Base-by-base conservation (phyloP, 2,888 invertebrate species). In the Pristionchus maxplancki region DNA sequence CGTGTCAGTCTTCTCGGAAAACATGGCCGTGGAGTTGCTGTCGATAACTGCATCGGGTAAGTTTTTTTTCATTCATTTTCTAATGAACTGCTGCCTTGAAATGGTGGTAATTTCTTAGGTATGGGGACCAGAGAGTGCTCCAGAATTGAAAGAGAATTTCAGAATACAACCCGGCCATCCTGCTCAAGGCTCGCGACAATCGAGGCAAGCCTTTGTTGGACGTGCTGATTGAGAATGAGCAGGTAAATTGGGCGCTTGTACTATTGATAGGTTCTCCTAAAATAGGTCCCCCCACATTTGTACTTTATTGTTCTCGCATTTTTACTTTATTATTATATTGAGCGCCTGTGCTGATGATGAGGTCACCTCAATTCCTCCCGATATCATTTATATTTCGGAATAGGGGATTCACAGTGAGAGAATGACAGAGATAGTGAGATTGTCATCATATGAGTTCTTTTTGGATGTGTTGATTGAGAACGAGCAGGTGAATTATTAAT, bases 1-100 rank as follows among this genome's bases (percentile, higher is more conserved):
- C 44, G 98, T 98, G 62, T 97, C 98, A 15, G 97, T 97, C 95
- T 98, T 97, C 95, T 98, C 98, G 95, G 99, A 99, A 95, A 96
- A 97, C 37, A 98, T 99, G 98, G 99, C 99, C 8, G 98, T 98
- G 0, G 99, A 99, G 94, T 95, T 99, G 89, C 95, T 99, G 90
- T 97, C 87, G 37, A 88, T 88, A 28, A 88, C 88, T n/a, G 88
- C 88, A 31, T 81, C 78, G 11, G 71, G 86, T 87, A 0, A 31
- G 64, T 24, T 24, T 53, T 53, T 28, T 24, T 58, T 15, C 24
- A n/a, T 17, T 40, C 6, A 40, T 5, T 58, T 58, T 58, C 17
- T 48, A 20, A 13, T 58, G 5, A 13, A 24, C n/a, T 8, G 8
- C 13, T 48, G 48, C 48, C 48, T 48, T 13, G 13, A 48, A n/a